Evolutionary conservation across 1,140 invertebrate genomes (phyloP).

Genomic region (Brachionus rubens): DNA sequence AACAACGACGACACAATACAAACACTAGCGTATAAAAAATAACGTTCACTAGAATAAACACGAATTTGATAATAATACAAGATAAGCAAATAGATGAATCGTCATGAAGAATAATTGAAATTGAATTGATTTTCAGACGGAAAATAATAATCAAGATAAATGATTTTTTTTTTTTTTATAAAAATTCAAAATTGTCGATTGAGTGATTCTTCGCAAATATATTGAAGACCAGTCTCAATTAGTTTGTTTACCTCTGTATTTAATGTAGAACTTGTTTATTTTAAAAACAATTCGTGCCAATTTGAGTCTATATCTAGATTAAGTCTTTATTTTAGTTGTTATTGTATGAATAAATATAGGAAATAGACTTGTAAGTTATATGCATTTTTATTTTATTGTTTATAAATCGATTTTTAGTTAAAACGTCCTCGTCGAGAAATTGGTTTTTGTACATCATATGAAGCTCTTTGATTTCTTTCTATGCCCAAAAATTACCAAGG

Average conservation of each 20-base stretch:
- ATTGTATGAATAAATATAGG: not conserved
- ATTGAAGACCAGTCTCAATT: not conserved
- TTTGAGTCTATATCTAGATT: slow-evolving; percentile 33
- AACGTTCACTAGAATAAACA: slow-evolving; percentile 20
- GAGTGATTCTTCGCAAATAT: not conserved
- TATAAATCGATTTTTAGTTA: too few relatives aligned
- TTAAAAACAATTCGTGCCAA: not conserved
- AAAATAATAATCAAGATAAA: slow-evolving; percentile 37
- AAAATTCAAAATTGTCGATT: not conserved
- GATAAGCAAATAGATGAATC: slow-evolving; percentile 4
- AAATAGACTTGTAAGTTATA: not conserved
- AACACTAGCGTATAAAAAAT: not conserved
- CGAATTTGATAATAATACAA: slow-evolving; percentile 35
- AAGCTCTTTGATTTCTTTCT: too few relatives aligned
- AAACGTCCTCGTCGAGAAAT: too few relatives aligned
- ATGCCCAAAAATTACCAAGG: too few relatives aligned
- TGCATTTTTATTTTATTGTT: too few relatives aligned
- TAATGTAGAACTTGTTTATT: slow-evolving; percentile 30
- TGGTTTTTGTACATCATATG: too few relatives aligned
- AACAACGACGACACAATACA: too few relatives aligned
- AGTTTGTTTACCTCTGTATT: not conserved
- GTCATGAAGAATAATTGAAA: not conserved
- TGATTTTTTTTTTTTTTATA: not conserved
- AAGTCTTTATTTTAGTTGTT: not conserved
- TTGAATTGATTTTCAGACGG: slow-evolving; percentile 39